These are phyloP conservation scores for Cryptophagus acutangulus DNA, from an alignment of 2,888 invertebrate species.

Conservation along the genomic window DNA sequence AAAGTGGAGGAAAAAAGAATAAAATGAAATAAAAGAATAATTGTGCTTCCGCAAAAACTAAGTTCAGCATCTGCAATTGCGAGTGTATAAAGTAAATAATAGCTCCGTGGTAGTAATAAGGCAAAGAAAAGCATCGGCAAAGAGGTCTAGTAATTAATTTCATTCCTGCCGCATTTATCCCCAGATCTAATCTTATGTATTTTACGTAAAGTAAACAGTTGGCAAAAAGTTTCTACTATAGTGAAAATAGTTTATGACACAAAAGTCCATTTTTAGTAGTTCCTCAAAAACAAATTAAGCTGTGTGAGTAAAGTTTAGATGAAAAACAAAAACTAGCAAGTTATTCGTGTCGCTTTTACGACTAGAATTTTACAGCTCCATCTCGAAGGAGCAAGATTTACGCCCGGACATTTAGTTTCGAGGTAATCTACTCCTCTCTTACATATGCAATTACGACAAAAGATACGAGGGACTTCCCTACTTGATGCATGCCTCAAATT, in stretches of 20 bases:
- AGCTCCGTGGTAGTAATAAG: no score
- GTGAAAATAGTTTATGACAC: conserved; percentile 16
- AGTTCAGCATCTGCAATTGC: no score
- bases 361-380: conserved; percentile 26
- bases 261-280: conserved; percentile 20
- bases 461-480: conserved; percentile 14
- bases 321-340: conserved; percentile 9
- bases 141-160: no score
- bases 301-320: conserved; percentile 4
- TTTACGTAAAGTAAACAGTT: conserved; percentile 9
- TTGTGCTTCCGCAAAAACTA: no score
- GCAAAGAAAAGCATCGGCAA: no score
- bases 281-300: conserved; percentile 28
- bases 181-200: no score
- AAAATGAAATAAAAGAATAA: no score
- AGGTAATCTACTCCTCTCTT: conserved; percentile 19
- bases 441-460: conserved; percentile 16
- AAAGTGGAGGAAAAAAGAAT: no score
- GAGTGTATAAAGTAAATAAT: no score
- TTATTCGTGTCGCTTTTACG: conserved; percentile 19
- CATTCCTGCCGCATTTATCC: no score
- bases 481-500: conserved; percentile 17
- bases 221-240: conserved; percentile 14
- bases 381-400: conserved; percentile 19
- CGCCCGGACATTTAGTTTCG: conserved; percentile 19